Percentiles rank a stretch among this genome's conserved stretches.
Conservation (phyloP, 2,888 invertebrate genomes). For the Spilarctia lutea region DNA sequence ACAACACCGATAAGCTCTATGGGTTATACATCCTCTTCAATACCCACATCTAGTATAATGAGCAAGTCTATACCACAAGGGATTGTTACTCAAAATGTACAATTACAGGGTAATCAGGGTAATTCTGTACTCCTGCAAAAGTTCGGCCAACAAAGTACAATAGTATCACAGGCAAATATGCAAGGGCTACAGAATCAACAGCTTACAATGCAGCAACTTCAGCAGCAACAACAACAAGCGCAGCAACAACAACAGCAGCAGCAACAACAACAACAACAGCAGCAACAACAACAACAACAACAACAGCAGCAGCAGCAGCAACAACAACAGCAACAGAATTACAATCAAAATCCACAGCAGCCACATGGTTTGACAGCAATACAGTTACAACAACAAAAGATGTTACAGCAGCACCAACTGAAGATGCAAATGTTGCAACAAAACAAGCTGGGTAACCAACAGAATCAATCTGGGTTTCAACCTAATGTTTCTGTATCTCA, state of each 20-base stretch:
- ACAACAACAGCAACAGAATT: slow-evolving; percentile 59
- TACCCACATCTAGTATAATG: slow-evolving; percentile 75
- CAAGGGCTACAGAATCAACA: slow-evolving; percentile 70
- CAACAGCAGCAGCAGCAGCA: slow-evolving; percentile 20
- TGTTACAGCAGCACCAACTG: slow-evolving; percentile 86
- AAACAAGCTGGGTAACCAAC: slow-evolving; percentile 66
- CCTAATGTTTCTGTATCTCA: slow-evolving; percentile 77
- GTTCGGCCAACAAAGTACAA: slow-evolving; percentile 75
- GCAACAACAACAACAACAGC: slow-evolving; percentile 47
- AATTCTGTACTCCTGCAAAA: slow-evolving; percentile 77
- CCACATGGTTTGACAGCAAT: slow-evolving; percentile 81
- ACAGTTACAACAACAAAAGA: slow-evolving; percentile 84
- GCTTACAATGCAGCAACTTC: slow-evolving; percentile 70
- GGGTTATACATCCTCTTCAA: slow-evolving; percentile 74
- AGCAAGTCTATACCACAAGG: slow-evolving; percentile 79
- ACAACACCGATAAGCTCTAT: slow-evolving; percentile 76
- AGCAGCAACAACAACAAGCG: slow-evolving; percentile 65
- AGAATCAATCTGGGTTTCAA: slow-evolving; percentile 75
- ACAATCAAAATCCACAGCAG: slow-evolving; percentile 60
- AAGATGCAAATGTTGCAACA: slow-evolving; percentile 84
- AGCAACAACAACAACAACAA: slow-evolving; percentile 59
- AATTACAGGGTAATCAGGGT: slow-evolving; percentile 76
- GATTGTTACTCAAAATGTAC: slow-evolving; percentile 79
- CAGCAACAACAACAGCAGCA: slow-evolving; percentile 63
- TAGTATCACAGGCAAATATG: slow-evolving; percentile 71